Evolutionary conservation across 2,888 invertebrate species (phyloP).

Genomic region (Lithophane socia): DNA sequence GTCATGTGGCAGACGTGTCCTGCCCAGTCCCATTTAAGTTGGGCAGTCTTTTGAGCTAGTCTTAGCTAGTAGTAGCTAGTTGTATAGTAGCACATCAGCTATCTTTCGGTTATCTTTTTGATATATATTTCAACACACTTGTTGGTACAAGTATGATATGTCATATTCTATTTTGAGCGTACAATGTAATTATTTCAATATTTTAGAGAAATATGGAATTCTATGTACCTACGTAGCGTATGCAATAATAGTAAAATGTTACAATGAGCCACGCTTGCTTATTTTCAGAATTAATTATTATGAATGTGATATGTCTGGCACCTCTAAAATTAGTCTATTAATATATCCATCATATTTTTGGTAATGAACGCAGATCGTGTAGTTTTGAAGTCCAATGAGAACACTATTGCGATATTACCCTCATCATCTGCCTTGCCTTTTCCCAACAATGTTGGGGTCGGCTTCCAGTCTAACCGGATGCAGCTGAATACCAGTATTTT

Average conservation of each 20-base stretch:
- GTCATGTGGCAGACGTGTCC: too few species aligned
- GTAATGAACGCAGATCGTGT: neutral
- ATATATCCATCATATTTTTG: conserved; percentile 13
- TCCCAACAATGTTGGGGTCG: too few species aligned
- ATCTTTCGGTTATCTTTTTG: too few species aligned
- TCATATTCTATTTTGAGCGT: neutral
- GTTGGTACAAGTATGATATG: neutral
- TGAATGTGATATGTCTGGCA: conserved; percentile 13
- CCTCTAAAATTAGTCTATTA: conserved; percentile 13
- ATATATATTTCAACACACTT: too few species aligned
- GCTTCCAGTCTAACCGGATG: too few species aligned
- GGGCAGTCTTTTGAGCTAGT: too few species aligned
- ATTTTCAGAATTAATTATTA: conserved; percentile 39
- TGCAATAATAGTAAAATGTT: neutral
- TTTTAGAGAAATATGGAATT: conserved; percentile 2
- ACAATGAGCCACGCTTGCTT: conserved; percentile 4
- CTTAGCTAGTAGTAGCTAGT: too few species aligned
- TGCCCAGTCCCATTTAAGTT: too few species aligned
- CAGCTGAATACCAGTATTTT: too few species aligned
- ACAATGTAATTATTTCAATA: conserved; percentile 14
- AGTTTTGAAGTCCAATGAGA: neutral
- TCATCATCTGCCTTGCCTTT: too few species aligned
- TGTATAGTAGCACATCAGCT: too few species aligned
- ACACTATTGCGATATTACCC: neutral
- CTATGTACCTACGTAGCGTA: neutral